Base-by-base conservation (phyloP, 2,113 vertebrate genomes). In the Lontra canadensis region DNA sequence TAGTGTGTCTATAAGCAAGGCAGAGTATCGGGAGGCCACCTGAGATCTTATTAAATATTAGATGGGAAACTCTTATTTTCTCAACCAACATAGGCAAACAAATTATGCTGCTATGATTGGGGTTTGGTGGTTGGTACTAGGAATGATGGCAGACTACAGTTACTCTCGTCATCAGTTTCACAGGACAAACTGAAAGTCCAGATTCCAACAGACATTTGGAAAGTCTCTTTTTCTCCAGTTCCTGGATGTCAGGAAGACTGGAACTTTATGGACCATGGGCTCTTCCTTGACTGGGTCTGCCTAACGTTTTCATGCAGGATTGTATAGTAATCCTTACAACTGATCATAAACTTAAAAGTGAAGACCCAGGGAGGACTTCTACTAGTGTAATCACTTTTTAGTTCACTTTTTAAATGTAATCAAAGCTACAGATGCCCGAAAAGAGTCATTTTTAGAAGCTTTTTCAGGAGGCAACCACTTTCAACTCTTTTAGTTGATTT, bases 371-470 rank as follows among this genome's bases (percentile, higher is more conserved):
- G 17, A 87, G 74, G 49, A 95, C 7, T 78, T 52, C 42, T 23
- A 42, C n/a, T 79, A n/a, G 39, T 49, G 0, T 26, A 86, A 85
- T 82, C 23, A 67, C 26, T 76, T 94, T n/a, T 73, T 18, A 86
- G 61, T 44, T 93, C 34, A 55, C 17, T 88, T 84, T 73, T 96
- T 90, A 89, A 76, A 69, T 92, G 84, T 83, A 94, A 80, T 61
- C 12, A 85, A 89, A 94, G 17, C n/a, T 81, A 81, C 29, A 69
- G 83, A 52, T 23, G 34, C 47, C 89, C 20, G 71, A 7, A 95
- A 47, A 95, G 74, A n/a, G 25, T 34, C 12, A 39, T 29, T 92
- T 94, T 55, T 34, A 76, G 52, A 92, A 80, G 47, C 25, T 81
- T 76, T 85, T 67, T 39, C 25, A 23, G 31, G 34, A 63, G 55